Evolutionary conservation across 1,140 invertebrate species (phyloP), one percentile per base, ranked within the genome.

Genomic region (Pseudomyrmex cubaensis): DNA sequence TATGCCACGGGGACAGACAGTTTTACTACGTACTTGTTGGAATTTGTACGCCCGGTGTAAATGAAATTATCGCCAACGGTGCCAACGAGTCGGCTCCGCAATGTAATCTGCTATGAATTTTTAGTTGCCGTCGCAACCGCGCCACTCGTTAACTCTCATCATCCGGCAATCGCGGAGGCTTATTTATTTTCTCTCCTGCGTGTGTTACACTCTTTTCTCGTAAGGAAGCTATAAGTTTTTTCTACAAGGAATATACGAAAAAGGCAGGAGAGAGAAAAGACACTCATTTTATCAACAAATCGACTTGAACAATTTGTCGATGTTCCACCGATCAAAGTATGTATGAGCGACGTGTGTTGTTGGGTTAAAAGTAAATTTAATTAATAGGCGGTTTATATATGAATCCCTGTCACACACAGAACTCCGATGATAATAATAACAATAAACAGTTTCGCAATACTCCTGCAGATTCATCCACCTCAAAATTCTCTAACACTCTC

Each of bases 1-100:
- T 78, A 70, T 78, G 76, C 76, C 54, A 56, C 54, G 20, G 54
- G 54, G 52, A 78, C 64, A 48, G 52, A 12, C 76, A 78, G 76
- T 78, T 78, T 78, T 70, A 70, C 76, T 78, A 78, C 64, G 75
- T 69, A 52, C 52, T 69, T 15, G 64, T 66, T 59, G 64, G 54
- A 78, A 78, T 78, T 78, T 70, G 52, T 77, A 66, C 50, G 50
- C 59, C 35, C 52, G 15, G 64, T 70, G 76, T 70, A 70, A 78
- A 78, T 78, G 64, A 59, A 78, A 78, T 78, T 70, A 70, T 78
- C 20, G 35, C 54, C 48, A 57, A 57, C 20, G 9, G 56, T 46
- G 25, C 50, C 35, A 69, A 59, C 64, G 64, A 35, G 64, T 48
- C 76, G 20, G 25, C 20, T 35, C 12, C 35, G 20, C 25, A 10